phyloP scores from a whole-genome alignment of 1,140 invertebrate species.

The Spodoptera frugiperda region DNA sequence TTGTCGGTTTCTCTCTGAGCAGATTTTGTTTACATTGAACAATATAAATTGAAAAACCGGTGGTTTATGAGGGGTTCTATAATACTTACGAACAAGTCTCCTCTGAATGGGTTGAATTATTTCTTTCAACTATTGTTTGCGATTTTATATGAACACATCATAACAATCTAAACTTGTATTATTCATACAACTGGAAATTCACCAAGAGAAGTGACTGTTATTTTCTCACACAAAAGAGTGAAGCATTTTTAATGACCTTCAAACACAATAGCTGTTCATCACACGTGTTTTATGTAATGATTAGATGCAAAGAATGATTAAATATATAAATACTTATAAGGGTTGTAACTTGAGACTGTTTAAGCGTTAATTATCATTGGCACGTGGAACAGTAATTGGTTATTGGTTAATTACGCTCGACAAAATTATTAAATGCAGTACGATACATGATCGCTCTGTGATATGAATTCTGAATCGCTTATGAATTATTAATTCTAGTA shows the following conservation, averaged over 20 bases:
- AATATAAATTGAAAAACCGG: not conserved
- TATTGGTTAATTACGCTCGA: not conserved
- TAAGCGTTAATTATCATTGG: no score
- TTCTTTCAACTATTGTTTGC: no score
- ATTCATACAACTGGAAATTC: not conserved
- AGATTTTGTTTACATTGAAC: constrained; percentile 4
- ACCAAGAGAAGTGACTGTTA: not conserved
- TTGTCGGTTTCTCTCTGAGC: constrained; percentile 15
- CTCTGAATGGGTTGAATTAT: no score
- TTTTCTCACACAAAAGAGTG: not conserved
- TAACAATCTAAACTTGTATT: not conserved
- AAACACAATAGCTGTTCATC: no score
- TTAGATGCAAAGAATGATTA: no score
- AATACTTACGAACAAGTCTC: not conserved
- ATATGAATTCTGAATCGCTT: not conserved
- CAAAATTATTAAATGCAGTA: not conserved
- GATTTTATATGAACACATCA: not conserved
- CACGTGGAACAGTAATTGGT: no score
- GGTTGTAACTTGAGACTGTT: no score
- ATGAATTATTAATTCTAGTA: not conserved
- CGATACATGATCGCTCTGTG: not conserved
- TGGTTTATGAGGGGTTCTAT: not conserved
- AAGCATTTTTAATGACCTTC: no score
- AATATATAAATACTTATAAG: no score
- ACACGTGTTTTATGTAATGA: no score